These are phyloP conservation scores for Dasysyrphus tricinctus DNA, from an alignment of 2,888 invertebrate species.

Conservation along the genomic window DNA sequence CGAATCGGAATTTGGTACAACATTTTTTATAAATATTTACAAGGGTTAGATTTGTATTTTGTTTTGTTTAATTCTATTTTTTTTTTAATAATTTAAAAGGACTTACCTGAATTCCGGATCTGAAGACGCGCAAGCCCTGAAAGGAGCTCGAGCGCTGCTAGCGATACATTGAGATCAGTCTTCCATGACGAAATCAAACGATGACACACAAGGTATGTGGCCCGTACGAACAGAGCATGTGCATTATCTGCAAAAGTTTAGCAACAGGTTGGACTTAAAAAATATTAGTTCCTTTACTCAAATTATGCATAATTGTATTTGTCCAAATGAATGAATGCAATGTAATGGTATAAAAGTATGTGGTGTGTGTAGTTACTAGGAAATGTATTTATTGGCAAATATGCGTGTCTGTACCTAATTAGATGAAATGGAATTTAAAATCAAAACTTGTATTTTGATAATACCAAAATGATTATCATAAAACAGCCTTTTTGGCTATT, in stretches of 20 bases:
- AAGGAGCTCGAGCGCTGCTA: slow-evolving; percentile 96
- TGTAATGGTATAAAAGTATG: slow-evolving; percentile 11
- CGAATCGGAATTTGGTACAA: slow-evolving; percentile 57
- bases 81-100: not conserved
- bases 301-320: not conserved
- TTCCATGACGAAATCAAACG: slow-evolving; percentile 98
- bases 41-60: slow-evolving; percentile 33
- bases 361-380: not conserved
- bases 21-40: slow-evolving; percentile 68
- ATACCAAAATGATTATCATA: not conserved
- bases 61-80: not conserved
- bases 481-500: not conserved
- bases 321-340: slow-evolving; percentile 25
- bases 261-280: not conserved
- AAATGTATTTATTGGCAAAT: not conserved
- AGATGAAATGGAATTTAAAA: not conserved
- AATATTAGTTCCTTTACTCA: not conserved
- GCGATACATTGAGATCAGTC: slow-evolving; percentile 95
- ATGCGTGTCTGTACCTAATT: not conserved
- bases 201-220: slow-evolving; percentile 97
- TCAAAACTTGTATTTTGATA: not conserved
- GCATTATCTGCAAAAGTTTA: slow-evolving; percentile 88
- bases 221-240: slow-evolving; percentile 94
- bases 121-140: slow-evolving; percentile 95
- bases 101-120: slow-evolving; percentile 92